These are phyloP conservation scores for Muscicapa adusta DNA, from an alignment of 2,113 vertebrate species.

Conservation along the genomic window DNA sequence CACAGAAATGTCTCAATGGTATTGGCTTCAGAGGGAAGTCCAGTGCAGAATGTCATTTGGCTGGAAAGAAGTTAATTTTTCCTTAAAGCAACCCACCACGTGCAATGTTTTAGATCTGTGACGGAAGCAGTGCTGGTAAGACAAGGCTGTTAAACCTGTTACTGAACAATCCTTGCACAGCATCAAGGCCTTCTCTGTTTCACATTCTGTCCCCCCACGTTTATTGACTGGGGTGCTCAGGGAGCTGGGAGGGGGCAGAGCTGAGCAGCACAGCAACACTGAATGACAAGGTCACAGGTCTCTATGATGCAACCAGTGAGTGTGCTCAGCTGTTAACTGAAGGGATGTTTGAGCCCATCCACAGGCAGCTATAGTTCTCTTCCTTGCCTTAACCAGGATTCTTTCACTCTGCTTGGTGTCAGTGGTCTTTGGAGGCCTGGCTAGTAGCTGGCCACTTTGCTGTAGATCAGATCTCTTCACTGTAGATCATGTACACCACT, in stretches of 20 bases:
- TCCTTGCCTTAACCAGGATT: neutral
- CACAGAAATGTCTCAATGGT: neutral
- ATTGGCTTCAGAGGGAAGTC: neutral
- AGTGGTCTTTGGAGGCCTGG: neutral
- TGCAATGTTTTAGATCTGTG: neutral
- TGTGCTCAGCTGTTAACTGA: slow-evolving; percentile 59
- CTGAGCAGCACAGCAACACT: neutral
- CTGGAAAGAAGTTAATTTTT: neutral
- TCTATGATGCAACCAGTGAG: neutral
- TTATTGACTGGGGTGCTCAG: rapidly evolving
- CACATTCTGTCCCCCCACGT: rapidly evolving
- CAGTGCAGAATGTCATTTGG: neutral
- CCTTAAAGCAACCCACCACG: rapidly evolving
- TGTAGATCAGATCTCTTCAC: neutral
- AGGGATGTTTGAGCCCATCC: slow-evolving; percentile 62
- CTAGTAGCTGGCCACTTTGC: neutral
- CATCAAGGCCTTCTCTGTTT: neutral
- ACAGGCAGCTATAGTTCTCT: neutral
- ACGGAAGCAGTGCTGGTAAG: neutral
- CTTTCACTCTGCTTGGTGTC: neutral
- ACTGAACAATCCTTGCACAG: neutral
- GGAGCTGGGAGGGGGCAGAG: neutral
- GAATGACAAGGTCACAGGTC: neutral
- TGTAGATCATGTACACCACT: neutral
- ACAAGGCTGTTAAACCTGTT: neutral